phyloP scores from a whole-genome alignment of 2,113 vertebrate species.

The Vimba vimba region DNA sequence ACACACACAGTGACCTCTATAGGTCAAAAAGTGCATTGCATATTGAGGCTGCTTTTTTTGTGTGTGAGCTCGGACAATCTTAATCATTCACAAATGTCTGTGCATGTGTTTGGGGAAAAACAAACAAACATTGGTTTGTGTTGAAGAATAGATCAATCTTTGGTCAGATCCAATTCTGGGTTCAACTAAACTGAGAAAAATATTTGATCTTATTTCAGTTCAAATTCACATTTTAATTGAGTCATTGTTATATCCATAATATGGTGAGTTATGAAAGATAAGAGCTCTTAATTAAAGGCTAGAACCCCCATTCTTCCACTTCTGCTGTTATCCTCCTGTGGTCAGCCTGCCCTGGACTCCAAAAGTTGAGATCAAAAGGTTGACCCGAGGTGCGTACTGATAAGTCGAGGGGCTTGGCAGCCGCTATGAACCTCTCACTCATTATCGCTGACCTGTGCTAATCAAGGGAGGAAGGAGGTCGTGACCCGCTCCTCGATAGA shows the following conservation, averaged over 20 bases:
- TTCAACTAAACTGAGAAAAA: neutral
- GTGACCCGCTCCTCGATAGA: slow-evolving; percentile 35
- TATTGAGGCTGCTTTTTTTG: no score
- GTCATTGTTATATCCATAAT: neutral
- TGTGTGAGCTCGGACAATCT: no score
- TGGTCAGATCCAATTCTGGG: neutral
- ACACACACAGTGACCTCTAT: slow-evolving; percentile 43
- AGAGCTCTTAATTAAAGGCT: neutral
- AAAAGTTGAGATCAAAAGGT: slow-evolving; percentile 12
- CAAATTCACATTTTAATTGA: neutral
- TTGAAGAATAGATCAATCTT: neutral
- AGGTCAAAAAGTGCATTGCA: neutral
- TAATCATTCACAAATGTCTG: neutral
- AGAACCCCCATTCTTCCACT: neutral
- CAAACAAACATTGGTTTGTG: neutral
- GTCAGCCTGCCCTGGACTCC: slow-evolving; percentile 34
- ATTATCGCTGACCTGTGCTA: slow-evolving; percentile 50
- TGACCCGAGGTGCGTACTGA: slow-evolving; percentile 26
- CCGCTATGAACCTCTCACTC: slow-evolving; percentile 39
- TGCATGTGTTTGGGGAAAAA: neutral
- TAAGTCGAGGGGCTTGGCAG: slow-evolving; percentile 1
- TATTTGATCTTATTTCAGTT: neutral
- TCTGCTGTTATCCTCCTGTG: slow-evolving; percentile 18
- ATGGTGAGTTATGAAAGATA: neutral
- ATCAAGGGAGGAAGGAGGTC: slow-evolving; percentile 34